Evolutionary conservation across 2,888 invertebrate species (phyloP), one percentile per base, ranked within the genome.

Genomic region (Isoperla grammatica): DNA sequence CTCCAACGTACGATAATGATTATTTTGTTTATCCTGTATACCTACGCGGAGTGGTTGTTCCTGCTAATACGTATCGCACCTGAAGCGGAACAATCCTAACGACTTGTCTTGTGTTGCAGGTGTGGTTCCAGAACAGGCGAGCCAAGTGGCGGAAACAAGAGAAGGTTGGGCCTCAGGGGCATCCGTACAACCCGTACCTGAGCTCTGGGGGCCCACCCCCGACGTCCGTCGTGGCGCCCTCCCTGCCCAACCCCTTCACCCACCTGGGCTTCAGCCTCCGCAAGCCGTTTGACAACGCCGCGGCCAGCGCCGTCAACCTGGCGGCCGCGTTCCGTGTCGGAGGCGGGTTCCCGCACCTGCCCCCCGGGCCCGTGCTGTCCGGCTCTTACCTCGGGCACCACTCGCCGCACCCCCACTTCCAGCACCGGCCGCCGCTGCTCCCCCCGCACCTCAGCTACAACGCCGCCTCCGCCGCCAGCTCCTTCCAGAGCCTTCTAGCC

Each of bases 61-160:
- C 11, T 12, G 12, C 39, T 11, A 12, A 43, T 43, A 43, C 9
- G 43, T 17, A 9, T 43, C 15, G 17, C 20, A 19, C 19, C 29
- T 35, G 57, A 57, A 22, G n/a, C 43, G 22, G 6, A 12, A 45
- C 43, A 45, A 12, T 13, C 13, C 22, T 50, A 23, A 43, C 43
- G 40, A 13, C 42, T n/a, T 42, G 4, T 13, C 45, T 42, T 64
- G 68, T 73, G 69, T 81, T 79, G 0, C 83, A 93, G 93, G 93
- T 94, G 4, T 93, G 93, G 93, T 94, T 93, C 75, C 93, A 94
- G 78, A 94, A 94, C 74, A 82, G 93, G 1, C 81, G 93, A 42
- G 93, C 93, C 49, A 94, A 94, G 76, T 94, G 93, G 93, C 81
- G 94, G 42, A 94, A 94, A 71, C 92, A 92, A 71, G 93, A 93